Base-by-base conservation (phyloP, 1,140 invertebrate species). In the Chymomyza costata region DNA sequence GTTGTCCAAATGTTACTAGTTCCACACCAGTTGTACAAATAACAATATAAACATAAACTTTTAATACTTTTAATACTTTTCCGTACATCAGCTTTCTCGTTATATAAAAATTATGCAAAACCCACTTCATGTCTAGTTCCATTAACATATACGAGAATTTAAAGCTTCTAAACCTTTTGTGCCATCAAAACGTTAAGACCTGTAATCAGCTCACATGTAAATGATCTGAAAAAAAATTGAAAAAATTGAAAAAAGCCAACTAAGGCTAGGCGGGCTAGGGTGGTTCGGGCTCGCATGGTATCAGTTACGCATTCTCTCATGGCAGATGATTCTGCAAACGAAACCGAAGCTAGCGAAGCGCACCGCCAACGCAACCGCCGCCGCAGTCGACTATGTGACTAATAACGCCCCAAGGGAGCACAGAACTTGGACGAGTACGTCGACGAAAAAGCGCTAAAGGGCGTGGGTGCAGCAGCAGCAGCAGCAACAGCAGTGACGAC, bases 321-420 rank as follows among this genome's bases (percentile, higher is more conserved):
- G 62, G 65, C 65, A 58, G 53, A 69, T 69, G 70, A 76, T 76
- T 76, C 49, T 58, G 50, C 43, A 68, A 59, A 40, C 48, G 62
- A 66, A 71, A 56, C 57, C 66, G 45, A 32, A 38, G 59, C 25
- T 47, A 61, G 52, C 41, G 32, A 65, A 65, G 62, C 62, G 58
- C 18, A 61, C 31, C 50, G 51, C 18, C 48, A 58, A 47, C 31
- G 43, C 46, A 17, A 57, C 54, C 54, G 13, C 6, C 30, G 28
- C 38, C 38, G 25, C 28, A 31, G n/a, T 21, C 54, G 47, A 32
- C 56, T 65, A 73, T 68, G 64, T 76, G 78, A 80, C 78, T 82
- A 82, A 82, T 82, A 78, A 82, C 71, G 60, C 66, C 78, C 78
- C 64, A 41, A 73, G 71, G 78, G 66, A 82, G 49, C 44, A 51